Conservation (phyloP, 1,140 invertebrate species). For the Pentalonia nigronervosa region DNA sequence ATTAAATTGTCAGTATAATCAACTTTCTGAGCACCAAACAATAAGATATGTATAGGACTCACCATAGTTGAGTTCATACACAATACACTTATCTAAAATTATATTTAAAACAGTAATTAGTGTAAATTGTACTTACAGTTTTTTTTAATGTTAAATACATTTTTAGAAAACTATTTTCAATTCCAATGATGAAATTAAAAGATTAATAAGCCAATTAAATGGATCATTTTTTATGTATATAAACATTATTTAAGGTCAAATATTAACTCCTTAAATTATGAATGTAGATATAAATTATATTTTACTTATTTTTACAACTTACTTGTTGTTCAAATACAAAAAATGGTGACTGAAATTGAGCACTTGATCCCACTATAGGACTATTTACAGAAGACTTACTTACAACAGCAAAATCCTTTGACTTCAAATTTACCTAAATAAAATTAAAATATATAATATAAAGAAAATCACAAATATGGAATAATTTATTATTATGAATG, state of each 20-base stretch:
- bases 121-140: neutral
- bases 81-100: neutral
- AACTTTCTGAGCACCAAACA: conserved; percentile 91
- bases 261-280: neutral
- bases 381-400: conserved; percentile 2
- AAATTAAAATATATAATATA: neutral
- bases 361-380: neutral
- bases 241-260: neutral
- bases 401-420: neutral
- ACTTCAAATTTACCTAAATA: conserved; percentile 8
- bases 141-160: neutral
- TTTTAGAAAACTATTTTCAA: neutral
- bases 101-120: neutral
- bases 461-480: neutral
- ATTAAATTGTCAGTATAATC: conserved; percentile 71
- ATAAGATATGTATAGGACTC: conserved; percentile 87
- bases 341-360: conserved; percentile 88
- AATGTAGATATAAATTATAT: too few relatives aligned
- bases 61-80: conserved; percentile 98
- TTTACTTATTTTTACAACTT: conserved; percentile 44
- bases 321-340: conserved; percentile 98
- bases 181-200: neutral
- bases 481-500: neutral
- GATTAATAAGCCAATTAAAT: too few relatives aligned
- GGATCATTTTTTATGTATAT: neutral